Conservation (phyloP, 2,888 invertebrate genomes). For the Amaurobius ferox region DNA sequence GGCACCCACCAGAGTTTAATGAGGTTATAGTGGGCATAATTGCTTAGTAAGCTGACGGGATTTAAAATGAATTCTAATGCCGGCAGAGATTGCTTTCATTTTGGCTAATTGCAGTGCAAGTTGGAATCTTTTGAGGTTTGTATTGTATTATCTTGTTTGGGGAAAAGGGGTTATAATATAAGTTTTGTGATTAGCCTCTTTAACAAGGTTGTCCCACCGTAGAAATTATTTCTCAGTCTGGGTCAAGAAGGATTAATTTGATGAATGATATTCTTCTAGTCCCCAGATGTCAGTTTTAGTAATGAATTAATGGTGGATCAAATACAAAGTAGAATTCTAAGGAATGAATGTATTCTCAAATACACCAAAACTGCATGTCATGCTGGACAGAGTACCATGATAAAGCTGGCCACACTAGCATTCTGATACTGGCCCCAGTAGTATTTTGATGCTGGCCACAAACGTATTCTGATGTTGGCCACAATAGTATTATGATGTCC, state of each 20-base stretch:
- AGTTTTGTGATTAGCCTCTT: background rate
- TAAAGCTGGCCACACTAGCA: too few species aligned
- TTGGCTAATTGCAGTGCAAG: slow-evolving; percentile 36
- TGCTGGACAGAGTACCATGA: too few species aligned
- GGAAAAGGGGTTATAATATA: slow-evolving; percentile 2
- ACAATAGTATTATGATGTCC: too few species aligned
- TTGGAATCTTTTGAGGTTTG: slow-evolving; percentile 14
- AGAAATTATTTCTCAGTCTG: background rate
- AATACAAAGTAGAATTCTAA: too few species aligned
- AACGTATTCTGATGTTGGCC: too few species aligned
- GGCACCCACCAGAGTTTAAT: slow-evolving; percentile 52
- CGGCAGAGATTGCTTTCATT: slow-evolving; percentile 31
- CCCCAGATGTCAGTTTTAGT: too few species aligned
- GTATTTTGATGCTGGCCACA: too few species aligned
- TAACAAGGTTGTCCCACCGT: background rate
- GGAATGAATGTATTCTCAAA: too few species aligned
- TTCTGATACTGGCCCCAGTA: too few species aligned
- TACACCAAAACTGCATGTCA: too few species aligned
- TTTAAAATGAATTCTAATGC: slow-evolving; percentile 64
- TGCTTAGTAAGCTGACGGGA: slow-evolving; percentile 66
- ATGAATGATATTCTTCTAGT: too few species aligned
- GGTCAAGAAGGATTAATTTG: background rate
- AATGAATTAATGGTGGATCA: too few species aligned
- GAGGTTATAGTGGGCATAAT: slow-evolving; percentile 66
- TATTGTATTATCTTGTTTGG: slow-evolving; percentile 12